A percentile compares a stretch with the other conserved stretches of the same genome.
Conservation (phyloP, 2,888 invertebrate genomes). For the Limenitis camilla region DNA sequence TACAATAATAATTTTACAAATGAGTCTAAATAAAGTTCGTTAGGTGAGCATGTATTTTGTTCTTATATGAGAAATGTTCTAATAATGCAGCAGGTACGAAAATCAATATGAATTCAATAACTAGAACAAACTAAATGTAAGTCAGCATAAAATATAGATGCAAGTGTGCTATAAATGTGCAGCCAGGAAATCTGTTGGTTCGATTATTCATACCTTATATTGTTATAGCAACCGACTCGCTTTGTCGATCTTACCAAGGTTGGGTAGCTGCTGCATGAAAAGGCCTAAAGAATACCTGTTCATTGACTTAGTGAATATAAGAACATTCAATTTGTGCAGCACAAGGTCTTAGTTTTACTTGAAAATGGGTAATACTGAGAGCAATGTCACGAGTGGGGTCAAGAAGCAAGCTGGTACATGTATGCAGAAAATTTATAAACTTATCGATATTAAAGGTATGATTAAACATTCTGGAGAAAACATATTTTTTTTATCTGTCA, state of each 20-base stretch:
- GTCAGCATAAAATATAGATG: not conserved
- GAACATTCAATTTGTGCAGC: not conserved
- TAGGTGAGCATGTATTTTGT: too few relatives aligned
- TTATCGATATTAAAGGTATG: conserved; percentile 91
- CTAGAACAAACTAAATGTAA: not conserved
- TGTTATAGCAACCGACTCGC: conserved; percentile 29
- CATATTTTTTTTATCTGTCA: too few relatives aligned
- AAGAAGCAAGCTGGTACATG: conserved; percentile 95
- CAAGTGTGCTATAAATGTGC: conserved; percentile 1
- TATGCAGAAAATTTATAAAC: conserved; percentile 87
- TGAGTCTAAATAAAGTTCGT: too few relatives aligned
- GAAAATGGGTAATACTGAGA: conserved; percentile 87
- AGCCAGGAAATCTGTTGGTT: conserved; percentile 5
- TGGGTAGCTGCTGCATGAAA: not conserved
- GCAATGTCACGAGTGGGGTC: conserved; percentile 94
- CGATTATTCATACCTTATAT: conserved; percentile 11
- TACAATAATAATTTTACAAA: too few relatives aligned
- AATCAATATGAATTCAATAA: not conserved
- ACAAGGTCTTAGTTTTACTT: not conserved
- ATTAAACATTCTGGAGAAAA: too few relatives aligned
- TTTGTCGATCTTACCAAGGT: conserved; percentile 28
- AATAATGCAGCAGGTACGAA: too few relatives aligned
- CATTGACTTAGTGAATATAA: not conserved
- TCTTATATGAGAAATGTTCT: too few relatives aligned
- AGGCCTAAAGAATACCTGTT: not conserved